These are phyloP conservation scores for Oreochromis niloticus DNA, from an alignment of 2,113 vertebrate species.

Conservation along the genomic window DNA sequence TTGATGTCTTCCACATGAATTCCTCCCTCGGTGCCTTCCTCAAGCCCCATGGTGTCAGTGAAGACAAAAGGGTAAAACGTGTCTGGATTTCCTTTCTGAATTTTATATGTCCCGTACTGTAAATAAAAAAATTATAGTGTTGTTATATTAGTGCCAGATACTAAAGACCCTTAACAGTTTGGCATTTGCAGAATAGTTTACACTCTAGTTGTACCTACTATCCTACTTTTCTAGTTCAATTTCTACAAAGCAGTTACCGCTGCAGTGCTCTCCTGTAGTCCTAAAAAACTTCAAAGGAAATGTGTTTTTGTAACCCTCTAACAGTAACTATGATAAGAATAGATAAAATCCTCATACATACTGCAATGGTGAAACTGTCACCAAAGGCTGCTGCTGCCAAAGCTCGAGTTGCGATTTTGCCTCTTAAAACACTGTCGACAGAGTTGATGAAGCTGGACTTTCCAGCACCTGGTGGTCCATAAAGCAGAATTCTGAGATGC, in stretches of 20 bases:
- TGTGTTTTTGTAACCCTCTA: background rate
- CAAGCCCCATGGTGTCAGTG: background rate
- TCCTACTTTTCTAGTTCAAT: background rate
- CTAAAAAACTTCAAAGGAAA: accelerated
- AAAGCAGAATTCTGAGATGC: background rate
- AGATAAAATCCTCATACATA: background rate
- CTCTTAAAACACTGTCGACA: background rate
- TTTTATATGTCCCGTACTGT: background rate
- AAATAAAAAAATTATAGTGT: background rate
- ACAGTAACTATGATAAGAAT: background rate
- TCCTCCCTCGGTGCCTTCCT: background rate
- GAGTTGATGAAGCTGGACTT: background rate
- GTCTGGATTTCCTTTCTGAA: background rate
- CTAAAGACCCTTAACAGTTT: background rate
- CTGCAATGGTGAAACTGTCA: background rate
- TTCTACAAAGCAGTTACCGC: background rate
- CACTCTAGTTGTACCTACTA: background rate
- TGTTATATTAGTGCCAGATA: background rate
- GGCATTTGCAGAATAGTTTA: background rate
- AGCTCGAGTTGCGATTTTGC: background rate
- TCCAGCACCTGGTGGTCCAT: background rate
- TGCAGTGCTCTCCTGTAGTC: background rate
- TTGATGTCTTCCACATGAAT: background rate
- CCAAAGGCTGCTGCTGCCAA: background rate
- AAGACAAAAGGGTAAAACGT: background rate